phyloP scores from a whole-genome alignment of 2,888 invertebrate genomes.

The Tenthredo distinguenda region DNA sequence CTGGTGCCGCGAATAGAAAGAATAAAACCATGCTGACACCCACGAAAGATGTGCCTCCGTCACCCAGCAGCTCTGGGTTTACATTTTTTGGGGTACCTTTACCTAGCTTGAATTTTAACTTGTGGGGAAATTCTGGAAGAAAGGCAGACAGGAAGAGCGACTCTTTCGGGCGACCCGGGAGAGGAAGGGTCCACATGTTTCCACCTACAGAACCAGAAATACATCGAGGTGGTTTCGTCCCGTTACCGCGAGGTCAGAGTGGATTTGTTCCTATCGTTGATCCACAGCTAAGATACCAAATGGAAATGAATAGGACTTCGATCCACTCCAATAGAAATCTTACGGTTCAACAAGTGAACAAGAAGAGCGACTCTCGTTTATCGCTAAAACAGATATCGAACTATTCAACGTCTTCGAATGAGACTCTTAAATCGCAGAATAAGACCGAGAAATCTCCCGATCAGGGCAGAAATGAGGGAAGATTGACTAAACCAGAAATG shows the following conservation, averaged over 20 bases:
- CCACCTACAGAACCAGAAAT: constrained; percentile 82
- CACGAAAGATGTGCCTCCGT: constrained; percentile 71
- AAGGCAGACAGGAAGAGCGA: constrained; percentile 76
- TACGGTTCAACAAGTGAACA: constrained; percentile 52
- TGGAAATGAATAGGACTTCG: constrained; percentile 36
- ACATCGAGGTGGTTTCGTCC: constrained; percentile 89
- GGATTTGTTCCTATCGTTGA: constrained; percentile 87
- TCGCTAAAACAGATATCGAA: constrained; percentile 1
- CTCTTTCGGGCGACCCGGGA: constrained; percentile 65
- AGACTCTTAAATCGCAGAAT: constrained; percentile 59
- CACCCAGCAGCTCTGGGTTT: constrained; percentile 84
- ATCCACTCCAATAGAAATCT: constrained; percentile 12
- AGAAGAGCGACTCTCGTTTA: not conserved
- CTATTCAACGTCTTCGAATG: constrained; percentile 50
- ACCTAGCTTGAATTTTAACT: constrained; percentile 85
- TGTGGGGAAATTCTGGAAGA: constrained; percentile 79
- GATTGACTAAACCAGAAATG: not conserved
- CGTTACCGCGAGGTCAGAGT: constrained; percentile 85
- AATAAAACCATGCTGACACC: constrained; percentile 69
- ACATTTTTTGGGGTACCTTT: constrained; percentile 93
- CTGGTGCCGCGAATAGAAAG: constrained; percentile 54
- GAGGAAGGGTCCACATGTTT: constrained; percentile 75
- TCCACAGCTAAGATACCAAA: constrained; percentile 67
- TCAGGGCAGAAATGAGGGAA: constrained; percentile 50
- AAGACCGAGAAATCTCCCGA: constrained; percentile 59